Evolutionary conservation across 2,797 vertebrate species (phyloP).

Genomic region (Spinus olivaceus): DNA sequence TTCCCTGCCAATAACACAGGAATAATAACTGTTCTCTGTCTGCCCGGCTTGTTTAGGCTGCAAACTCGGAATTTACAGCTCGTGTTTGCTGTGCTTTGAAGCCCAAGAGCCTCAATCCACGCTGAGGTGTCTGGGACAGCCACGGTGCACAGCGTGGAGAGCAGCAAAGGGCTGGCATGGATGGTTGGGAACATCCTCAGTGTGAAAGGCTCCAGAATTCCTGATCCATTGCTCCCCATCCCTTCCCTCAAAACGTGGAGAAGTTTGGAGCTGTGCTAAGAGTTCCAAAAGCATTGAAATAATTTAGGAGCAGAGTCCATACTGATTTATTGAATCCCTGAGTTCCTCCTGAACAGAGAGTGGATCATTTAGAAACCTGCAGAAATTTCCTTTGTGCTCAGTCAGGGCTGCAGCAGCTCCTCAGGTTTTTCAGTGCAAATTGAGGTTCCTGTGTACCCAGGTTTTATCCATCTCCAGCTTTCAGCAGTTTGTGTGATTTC

Average conservation of each 20-base stretch:
- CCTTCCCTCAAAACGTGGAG: not conserved
- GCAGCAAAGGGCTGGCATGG: not conserved
- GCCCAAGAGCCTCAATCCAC: not conserved
- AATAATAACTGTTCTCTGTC: not conserved
- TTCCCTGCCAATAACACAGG: not conserved
- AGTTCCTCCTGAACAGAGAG: not conserved
- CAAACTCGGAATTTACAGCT: not conserved
- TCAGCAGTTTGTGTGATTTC: not conserved
- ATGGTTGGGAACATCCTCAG: not conserved
- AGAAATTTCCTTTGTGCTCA: not conserved
- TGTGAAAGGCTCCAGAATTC: not conserved
- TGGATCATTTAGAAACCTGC: not conserved
- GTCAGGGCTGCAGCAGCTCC: not conserved
- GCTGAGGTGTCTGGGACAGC: not conserved
- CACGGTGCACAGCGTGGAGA: rapidly evolving
- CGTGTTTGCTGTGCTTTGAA: not conserved
- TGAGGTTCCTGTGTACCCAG: not conserved
- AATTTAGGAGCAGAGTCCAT: not conserved
- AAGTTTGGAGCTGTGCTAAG: not conserved
- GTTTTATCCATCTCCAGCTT: not conserved
- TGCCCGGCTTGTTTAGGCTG: not conserved
- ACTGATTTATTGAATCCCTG: not conserved
- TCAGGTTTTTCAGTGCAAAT: not conserved
- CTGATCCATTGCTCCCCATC: not conserved
- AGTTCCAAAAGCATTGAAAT: not conserved